phyloP scores from a whole-genome alignment of 2,888 invertebrate species.

The Caenorhabditis macrosperma region DNA sequence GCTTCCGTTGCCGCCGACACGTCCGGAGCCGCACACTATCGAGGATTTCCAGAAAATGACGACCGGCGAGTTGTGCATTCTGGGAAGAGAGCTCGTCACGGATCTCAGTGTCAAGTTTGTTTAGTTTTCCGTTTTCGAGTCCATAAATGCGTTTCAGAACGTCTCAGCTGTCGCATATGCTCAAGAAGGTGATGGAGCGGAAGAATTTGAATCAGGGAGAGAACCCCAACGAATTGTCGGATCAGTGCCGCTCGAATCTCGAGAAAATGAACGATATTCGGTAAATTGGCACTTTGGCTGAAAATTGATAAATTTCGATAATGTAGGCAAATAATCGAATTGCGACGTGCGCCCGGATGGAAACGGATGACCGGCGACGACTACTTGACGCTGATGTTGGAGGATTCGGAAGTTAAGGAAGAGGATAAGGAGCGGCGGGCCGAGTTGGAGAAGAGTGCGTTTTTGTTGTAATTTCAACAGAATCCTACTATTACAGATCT shows the following conservation, averaged over 20 bases:
- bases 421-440: not conserved
- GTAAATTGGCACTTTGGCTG: constrained; percentile 1
- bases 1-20: not conserved
- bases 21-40: constrained; percentile 26
- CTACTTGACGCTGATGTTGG: constrained; percentile 53
- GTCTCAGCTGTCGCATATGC: constrained; percentile 30
- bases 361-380: constrained; percentile 57
- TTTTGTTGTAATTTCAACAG: too few relatives aligned
- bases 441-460: not conserved
- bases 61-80: constrained; percentile 56
- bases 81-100: constrained; percentile 63
- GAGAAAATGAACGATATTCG: constrained; percentile 65
- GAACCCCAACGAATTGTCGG: constrained; percentile 49
- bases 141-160: constrained; percentile 55
- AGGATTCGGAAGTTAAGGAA: constrained; percentile 40
- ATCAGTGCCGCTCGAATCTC: constrained; percentile 60
- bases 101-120: constrained; percentile 63
- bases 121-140: not conserved
- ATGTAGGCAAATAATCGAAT: constrained; percentile 51
- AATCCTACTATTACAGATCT: too few relatives aligned
- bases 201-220: constrained; percentile 31
- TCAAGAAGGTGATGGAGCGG: constrained; percentile 61
- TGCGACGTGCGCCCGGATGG: constrained; percentile 27
- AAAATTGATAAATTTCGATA: not conserved
- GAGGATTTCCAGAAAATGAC: constrained; percentile 54